These are phyloP conservation scores for Vultur gryphus DNA, from an alignment of 2,797 vertebrate species.

Conservation along the genomic window DNA sequence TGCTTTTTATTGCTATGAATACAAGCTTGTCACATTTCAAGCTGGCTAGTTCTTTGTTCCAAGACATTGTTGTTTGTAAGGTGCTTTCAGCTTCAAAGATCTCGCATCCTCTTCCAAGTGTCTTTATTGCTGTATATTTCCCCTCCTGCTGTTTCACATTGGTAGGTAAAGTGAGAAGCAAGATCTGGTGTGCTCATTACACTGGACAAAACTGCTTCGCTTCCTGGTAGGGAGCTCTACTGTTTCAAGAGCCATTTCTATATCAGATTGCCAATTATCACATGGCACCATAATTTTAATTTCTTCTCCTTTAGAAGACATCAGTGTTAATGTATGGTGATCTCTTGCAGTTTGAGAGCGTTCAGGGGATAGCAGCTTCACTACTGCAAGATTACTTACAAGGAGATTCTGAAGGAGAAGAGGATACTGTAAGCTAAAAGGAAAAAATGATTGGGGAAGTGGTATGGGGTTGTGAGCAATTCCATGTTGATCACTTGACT, in stretches of 20 bases:
- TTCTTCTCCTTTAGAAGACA: not conserved
- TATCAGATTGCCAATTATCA: not conserved
- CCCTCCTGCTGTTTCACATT: not conserved
- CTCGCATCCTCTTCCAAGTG: not conserved
- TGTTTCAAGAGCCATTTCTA: not conserved
- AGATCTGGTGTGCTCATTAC: not conserved
- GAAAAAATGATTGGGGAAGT: not conserved
- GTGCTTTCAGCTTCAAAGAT: not conserved
- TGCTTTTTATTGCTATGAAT: not conserved
- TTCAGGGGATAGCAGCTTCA: not conserved
- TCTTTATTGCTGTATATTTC: not conserved
- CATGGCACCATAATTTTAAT: not conserved
- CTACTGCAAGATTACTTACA: not conserved
- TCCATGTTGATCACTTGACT: not conserved
- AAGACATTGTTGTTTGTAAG: not conserved
- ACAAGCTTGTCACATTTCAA: not conserved
- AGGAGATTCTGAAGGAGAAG: not conserved
- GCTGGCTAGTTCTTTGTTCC: not conserved
- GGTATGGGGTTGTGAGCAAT: not conserved
- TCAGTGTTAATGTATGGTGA: not conserved
- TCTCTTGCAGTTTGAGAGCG: not conserved
- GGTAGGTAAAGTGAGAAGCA: not conserved
- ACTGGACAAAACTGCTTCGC: not conserved
- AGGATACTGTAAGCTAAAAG: not conserved
- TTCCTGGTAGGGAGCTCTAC: not conserved